Conservation (phyloP, 2,113 vertebrate species). For the Gulo gulo region DNA sequence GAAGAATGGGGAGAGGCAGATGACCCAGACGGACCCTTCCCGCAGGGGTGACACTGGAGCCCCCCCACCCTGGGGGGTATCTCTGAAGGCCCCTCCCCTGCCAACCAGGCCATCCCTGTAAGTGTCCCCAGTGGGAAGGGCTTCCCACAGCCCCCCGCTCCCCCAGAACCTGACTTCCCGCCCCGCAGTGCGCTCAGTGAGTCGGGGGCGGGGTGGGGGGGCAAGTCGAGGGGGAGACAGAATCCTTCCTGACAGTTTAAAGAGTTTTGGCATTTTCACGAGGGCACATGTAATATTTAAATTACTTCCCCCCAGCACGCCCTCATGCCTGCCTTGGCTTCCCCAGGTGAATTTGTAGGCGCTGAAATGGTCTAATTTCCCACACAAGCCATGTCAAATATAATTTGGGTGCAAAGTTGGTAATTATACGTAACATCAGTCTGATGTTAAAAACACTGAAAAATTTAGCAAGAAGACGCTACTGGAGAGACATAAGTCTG, state of each 20-base stretch:
- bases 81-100: background rate
- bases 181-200: slow-evolving; percentile 76
- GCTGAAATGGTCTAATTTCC: slow-evolving; percentile 96
- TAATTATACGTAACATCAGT: slow-evolving; percentile 98
- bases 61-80: background rate
- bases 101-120: background rate
- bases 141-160: background rate
- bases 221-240: slow-evolving; percentile 57
- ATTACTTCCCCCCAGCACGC: slow-evolving; percentile 87
- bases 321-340: slow-evolving; percentile 87
- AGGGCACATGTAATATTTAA: slow-evolving; percentile 96
- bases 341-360: slow-evolving; percentile 91
- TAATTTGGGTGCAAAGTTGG: slow-evolving; percentile 96
- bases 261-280: slow-evolving; percentile 95
- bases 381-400: slow-evolving; percentile 95
- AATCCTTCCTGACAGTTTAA: slow-evolving; percentile 94
- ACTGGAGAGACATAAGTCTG: slow-evolving; percentile 93
- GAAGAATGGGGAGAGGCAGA: background rate
- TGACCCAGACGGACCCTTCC: background rate
- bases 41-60: background rate
- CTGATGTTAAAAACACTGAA: slow-evolving; percentile 98
- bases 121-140: background rate
- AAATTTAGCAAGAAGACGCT: slow-evolving; percentile 97
- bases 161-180: slow-evolving; percentile 70
- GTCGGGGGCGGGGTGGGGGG: slow-evolving; percentile 48